These are phyloP conservation scores for Drosophila paracracens DNA, from an alignment of 2,888 invertebrate genomes.

Conservation along the genomic window DNA sequence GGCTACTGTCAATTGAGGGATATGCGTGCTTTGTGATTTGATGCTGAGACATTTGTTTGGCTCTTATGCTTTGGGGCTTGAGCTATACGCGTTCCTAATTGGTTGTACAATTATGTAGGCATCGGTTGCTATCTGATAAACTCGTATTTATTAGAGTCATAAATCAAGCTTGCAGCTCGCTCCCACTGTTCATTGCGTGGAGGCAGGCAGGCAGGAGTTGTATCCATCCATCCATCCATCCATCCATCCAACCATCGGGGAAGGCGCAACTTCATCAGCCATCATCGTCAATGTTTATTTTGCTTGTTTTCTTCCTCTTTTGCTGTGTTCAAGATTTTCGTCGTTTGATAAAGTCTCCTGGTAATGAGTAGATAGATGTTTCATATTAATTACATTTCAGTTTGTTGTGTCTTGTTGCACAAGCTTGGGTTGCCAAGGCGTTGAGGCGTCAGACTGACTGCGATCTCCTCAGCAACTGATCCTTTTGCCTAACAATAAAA, in stretches of 20 bases:
- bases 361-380: constrained; percentile 70
- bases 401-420: constrained; percentile 15
- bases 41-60: constrained; percentile 30
- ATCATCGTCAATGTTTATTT: constrained; percentile 33
- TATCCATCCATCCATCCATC: not conserved
- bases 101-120: constrained; percentile 75
- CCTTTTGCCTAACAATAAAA: not conserved
- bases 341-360: constrained; percentile 59
- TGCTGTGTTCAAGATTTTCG: constrained; percentile 41
- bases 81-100: constrained; percentile 71
- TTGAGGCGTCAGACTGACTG: not conserved
- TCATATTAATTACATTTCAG: constrained; percentile 68
- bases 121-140: constrained; percentile 76
- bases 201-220: not conserved
- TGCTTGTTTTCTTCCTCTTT: constrained; percentile 25
- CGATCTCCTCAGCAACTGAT: not conserved
- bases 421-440: constrained; percentile 46
- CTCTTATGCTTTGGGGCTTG: constrained; percentile 53
- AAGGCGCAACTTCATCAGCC: not conserved
- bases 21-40: constrained; percentile 35
- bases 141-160: constrained; percentile 79
- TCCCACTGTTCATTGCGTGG: constrained; percentile 18
- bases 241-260: not conserved
- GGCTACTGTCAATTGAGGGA: constrained; percentile 20
- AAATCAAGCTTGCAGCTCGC: constrained; percentile 66